Conservation (phyloP, 2,113 vertebrate genomes). For the Dicentrarchus labrax region DNA sequence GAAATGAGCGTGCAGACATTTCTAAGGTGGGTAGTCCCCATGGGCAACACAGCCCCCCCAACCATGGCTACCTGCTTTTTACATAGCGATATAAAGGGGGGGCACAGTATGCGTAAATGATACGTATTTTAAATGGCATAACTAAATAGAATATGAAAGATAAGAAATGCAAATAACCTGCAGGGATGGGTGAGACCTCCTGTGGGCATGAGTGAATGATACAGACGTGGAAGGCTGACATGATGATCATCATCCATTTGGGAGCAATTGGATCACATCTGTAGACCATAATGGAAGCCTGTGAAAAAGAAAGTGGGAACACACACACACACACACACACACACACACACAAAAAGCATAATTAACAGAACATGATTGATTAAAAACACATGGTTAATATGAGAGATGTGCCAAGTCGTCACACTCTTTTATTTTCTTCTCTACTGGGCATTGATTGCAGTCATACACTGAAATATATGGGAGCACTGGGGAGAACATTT, state of each 20-base stretch:
- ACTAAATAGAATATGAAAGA: not conserved
- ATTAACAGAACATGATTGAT: not conserved
- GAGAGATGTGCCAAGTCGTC: not conserved
- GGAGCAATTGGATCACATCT: constrained; percentile 41
- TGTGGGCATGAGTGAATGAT: constrained; percentile 5
- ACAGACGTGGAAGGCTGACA: constrained; percentile 30
- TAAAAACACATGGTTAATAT: not conserved
- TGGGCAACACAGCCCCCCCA: not conserved
- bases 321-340: too few relatives aligned
- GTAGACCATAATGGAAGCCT: constrained; percentile 58
- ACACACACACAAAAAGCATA: constrained; percentile 10
- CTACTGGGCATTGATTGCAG: not conserved
- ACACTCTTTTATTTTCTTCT: not conserved
- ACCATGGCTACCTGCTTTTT: not conserved
- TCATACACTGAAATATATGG: not conserved
- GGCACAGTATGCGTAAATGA: not conserved
- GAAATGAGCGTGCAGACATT: not conserved
- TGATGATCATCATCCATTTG: constrained; percentile 65
- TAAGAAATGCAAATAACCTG: constrained; percentile 65
- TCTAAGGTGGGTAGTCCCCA: not conserved
- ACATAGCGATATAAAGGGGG: not conserved
- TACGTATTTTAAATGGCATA: too few relatives aligned
- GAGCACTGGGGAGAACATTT: not conserved
- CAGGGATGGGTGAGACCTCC: not conserved
- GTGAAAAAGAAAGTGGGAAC: constrained; percentile 18